Percentiles rank a stretch among this genome's conserved stretches.
These are phyloP conservation scores for Tragelaphus strepsiceros DNA, from an alignment of 2,113 vertebrate genomes.

Conservation along the genomic window DNA sequence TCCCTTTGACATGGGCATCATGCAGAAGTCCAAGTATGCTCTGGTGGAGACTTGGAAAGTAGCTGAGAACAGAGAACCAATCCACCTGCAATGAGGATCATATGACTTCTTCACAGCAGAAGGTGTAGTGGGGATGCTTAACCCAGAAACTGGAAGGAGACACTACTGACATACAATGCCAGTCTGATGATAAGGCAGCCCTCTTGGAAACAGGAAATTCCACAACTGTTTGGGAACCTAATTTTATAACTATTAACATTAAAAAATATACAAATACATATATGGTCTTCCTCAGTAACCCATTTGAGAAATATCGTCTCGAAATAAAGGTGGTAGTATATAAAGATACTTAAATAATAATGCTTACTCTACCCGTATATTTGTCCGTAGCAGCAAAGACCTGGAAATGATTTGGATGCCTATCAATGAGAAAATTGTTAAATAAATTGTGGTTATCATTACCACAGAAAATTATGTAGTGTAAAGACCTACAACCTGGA, in stretches of 20 bases:
- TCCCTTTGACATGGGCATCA: background rate
- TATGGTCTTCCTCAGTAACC: background rate
- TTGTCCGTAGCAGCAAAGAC: background rate
- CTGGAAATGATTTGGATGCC: background rate
- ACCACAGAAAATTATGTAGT: background rate
- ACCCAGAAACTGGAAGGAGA: background rate
- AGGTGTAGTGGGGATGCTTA: background rate
- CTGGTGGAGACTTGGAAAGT: background rate
- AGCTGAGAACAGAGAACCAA: background rate
- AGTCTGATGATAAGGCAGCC: background rate
- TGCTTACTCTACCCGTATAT: background rate
- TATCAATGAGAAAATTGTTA: background rate
- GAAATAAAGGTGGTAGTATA: background rate
- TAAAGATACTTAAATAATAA: background rate
- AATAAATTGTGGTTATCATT: background rate
- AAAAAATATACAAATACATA: background rate
- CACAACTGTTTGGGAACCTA: background rate
- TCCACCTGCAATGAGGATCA: background rate
- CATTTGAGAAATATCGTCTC: background rate
- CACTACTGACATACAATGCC: background rate
- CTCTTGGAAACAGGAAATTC: background rate
- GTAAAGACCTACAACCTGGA: background rate
- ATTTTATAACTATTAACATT: background rate
- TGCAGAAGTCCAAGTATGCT: background rate
- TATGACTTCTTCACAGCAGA: background rate